phyloP scores from a whole-genome alignment of 2,888 invertebrate species.

The Caenorhabditis panamensis region DNA sequence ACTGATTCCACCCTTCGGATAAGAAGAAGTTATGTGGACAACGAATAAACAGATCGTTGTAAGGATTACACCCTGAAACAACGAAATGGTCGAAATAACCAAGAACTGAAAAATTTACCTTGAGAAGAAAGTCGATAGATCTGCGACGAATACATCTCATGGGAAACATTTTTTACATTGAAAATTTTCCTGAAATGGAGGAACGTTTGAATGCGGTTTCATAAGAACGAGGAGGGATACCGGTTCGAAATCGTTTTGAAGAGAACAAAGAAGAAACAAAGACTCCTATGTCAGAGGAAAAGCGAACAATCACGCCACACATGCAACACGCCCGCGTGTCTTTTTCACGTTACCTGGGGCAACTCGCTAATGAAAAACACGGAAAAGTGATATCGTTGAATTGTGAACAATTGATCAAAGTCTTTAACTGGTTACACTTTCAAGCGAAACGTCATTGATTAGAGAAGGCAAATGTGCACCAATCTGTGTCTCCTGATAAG shows the following conservation, averaged over 20 bases:
- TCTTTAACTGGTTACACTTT: not conserved
- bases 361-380: not conserved
- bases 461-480: constrained; percentile 29
- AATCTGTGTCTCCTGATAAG: constrained; percentile 32
- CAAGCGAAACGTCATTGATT: constrained; percentile 1
- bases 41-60: constrained; percentile 55
- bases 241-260: constrained; percentile 14
- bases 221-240: constrained; percentile 1
- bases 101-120: constrained; percentile 5
- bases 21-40: constrained; percentile 61
- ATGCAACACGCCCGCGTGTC: not conserved
- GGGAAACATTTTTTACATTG: constrained; percentile 56
- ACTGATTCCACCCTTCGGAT: constrained; percentile 60
- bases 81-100: not conserved
- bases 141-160: constrained; percentile 50
- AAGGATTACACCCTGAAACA: constrained; percentile 44
- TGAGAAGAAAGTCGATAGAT: constrained; percentile 51
- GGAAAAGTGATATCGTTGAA: not conserved
- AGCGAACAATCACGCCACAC: not conserved
- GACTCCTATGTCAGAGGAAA: too few relatives aligned
- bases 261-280: constrained; percentile 6
- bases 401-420: not conserved
- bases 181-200: constrained; percentile 29
- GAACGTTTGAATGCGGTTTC: not conserved
- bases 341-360: not conserved